A percentile compares a stretch with the other conserved stretches of the same genome.
Evolutionary conservation across 2,113 vertebrate species (phyloP).

Genomic region (Myotis yumanensis): DNA sequence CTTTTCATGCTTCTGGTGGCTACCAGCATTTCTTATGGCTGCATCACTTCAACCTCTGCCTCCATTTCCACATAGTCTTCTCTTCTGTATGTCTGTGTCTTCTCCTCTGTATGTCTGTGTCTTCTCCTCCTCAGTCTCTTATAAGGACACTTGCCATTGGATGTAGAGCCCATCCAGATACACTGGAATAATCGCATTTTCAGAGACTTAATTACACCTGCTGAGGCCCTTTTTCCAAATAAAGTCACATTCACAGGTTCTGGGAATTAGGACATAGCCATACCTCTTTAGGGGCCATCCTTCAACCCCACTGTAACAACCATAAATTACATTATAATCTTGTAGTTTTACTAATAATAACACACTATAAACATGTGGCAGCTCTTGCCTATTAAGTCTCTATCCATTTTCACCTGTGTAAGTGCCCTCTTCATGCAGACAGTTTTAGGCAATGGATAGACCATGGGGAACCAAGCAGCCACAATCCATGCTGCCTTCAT

Average conservation of each 20-base stretch:
- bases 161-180: background rate
- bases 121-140: background rate
- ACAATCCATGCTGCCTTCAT: background rate
- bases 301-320: background rate
- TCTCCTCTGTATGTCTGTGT: background rate
- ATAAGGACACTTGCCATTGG: background rate
- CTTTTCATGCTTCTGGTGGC: background rate
- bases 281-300: background rate
- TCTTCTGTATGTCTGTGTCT: background rate
- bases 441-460: background rate
- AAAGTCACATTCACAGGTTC: background rate
- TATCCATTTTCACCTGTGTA: background rate
- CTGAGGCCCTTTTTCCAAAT: background rate
- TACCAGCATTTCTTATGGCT: background rate
- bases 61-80: background rate
- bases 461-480: background rate
- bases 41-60: background rate
- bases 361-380: background rate
- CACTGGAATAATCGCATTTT: background rate
- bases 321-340: slow-evolving; percentile 22
- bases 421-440: background rate
- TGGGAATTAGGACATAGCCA: background rate
- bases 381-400: background rate
- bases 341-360: background rate
- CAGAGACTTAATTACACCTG: background rate